A percentile compares a stretch with the other conserved stretches of the same genome.
phyloP scores from a whole-genome alignment of 1,140 invertebrate genomes.

The Hylaeus volcanicus region DNA sequence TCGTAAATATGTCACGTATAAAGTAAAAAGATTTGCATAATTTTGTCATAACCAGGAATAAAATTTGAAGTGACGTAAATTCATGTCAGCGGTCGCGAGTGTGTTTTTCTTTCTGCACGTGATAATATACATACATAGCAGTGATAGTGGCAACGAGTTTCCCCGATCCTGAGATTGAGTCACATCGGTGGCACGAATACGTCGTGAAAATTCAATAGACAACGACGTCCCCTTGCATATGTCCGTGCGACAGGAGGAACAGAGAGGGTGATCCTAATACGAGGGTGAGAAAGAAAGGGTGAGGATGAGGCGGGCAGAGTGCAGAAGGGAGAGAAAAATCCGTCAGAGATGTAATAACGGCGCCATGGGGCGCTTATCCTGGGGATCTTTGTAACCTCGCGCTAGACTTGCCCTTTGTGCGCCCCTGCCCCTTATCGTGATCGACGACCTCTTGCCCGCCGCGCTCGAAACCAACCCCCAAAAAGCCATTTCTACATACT shows the following conservation, averaged over 20 bases:
- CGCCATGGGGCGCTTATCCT: slow-evolving; percentile 62
- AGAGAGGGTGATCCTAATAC: slow-evolving; percentile 6
- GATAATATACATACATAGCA: not conserved
- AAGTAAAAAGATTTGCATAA: too few species aligned
- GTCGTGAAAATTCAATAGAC: slow-evolving; percentile 65
- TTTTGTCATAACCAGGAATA: not conserved
- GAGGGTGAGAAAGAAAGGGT: slow-evolving; percentile 8
- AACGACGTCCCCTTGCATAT: slow-evolving; percentile 58
- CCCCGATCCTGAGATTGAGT: slow-evolving; percentile 58
- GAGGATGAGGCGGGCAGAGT: slow-evolving; percentile 5
- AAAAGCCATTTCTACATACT: slow-evolving; percentile 53
- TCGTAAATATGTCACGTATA: too few species aligned
- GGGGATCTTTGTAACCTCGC: slow-evolving; percentile 60
- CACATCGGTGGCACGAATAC: slow-evolving; percentile 57
- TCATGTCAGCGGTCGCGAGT: too few species aligned
- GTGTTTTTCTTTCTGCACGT: too few species aligned
- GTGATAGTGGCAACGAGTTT: slow-evolving; percentile 41
- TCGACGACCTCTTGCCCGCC: slow-evolving; percentile 63
- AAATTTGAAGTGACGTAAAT: too few species aligned
- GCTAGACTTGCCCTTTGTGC: slow-evolving; percentile 60
- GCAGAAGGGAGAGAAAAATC: slow-evolving; percentile 28
- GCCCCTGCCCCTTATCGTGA: slow-evolving; percentile 65
- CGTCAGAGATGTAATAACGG: slow-evolving; percentile 64
- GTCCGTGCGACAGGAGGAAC: slow-evolving; percentile 24
- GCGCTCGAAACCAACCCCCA: slow-evolving; percentile 51